A percentile compares a stretch with the other conserved stretches of the same genome.
phyloP scores from a whole-genome alignment of 2,113 vertebrate genomes.

The Lophochroa leadbeateri region DNA sequence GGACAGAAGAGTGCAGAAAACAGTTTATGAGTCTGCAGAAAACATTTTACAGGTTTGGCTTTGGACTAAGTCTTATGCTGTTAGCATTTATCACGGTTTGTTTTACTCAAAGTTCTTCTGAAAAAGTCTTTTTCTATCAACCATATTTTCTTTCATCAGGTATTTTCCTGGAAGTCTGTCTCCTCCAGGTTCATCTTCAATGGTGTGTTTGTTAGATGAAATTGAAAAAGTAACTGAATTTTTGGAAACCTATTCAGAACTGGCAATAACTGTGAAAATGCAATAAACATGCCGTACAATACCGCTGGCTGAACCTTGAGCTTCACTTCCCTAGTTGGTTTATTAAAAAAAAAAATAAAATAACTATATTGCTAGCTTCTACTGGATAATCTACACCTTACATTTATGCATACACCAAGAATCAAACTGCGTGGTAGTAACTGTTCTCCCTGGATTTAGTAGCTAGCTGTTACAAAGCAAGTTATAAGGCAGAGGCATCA shows the following conservation, averaged over 20 bases:
- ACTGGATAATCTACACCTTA: not conserved
- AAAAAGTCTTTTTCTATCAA: not conserved
- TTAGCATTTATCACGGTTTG: not conserved
- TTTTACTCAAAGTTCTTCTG: not conserved
- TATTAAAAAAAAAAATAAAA: not conserved
- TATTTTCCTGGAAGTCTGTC: not conserved
- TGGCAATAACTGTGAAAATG: not conserved
- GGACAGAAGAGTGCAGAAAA: not conserved
- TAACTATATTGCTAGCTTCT: not conserved
- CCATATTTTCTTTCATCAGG: not conserved
- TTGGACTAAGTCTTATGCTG: not conserved
- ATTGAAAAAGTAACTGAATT: not conserved
- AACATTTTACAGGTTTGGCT: not conserved
- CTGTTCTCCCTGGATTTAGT: not conserved
- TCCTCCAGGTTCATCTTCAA: not conserved
- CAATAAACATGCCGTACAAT: not conserved
- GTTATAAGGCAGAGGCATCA: not conserved
- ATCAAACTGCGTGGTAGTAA: not conserved
- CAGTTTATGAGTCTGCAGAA: not conserved
- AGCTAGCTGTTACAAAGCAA: not conserved
- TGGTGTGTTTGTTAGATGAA: not conserved
- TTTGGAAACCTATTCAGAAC: not conserved
- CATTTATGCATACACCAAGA: not conserved
- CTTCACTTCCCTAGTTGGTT: not conserved
- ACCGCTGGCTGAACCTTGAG: not conserved